phyloP scores from a whole-genome alignment of 2,797 vertebrate species.

The Acanthopagrus latus region DNA sequence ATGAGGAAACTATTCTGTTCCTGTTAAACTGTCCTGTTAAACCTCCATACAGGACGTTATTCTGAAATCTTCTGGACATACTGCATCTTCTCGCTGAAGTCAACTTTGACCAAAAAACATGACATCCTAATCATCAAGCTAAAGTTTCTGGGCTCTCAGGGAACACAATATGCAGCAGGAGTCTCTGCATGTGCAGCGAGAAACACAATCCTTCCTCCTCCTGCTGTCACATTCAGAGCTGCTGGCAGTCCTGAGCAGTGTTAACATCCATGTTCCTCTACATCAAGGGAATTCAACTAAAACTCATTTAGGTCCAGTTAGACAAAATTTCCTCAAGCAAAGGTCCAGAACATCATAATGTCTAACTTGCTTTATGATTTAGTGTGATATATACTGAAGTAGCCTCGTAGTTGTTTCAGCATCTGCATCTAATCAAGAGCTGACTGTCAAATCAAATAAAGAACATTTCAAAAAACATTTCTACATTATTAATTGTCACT shows the following conservation, averaged over 20 bases:
- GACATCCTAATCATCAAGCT: not conserved
- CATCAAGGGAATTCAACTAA: constrained; percentile 23
- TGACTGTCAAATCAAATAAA: too few relatives aligned
- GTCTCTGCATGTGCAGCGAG: constrained; percentile 38
- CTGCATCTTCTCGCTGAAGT: not conserved
- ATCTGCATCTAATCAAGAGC: too few relatives aligned
- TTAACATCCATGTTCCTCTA: constrained; percentile 82
- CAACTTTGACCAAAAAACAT: not conserved
- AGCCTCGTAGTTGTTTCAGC: too few relatives aligned
- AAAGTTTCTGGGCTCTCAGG: not conserved
- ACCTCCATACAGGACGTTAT: constrained; percentile 8
- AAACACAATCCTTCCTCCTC: constrained; percentile 61
- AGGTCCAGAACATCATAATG: too few relatives aligned
- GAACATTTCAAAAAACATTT: too few relatives aligned
- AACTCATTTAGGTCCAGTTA: too few relatives aligned
- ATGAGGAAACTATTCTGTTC: constrained; percentile 51
- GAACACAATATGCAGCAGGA: constrained; percentile 21
- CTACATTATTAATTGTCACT: too few relatives aligned
- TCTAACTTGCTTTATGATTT: too few relatives aligned
- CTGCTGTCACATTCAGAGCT: constrained; percentile 23
- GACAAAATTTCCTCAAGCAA: too few relatives aligned
- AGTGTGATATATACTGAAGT: too few relatives aligned
- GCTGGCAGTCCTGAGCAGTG: constrained; percentile 15
- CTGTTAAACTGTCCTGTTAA: constrained; percentile 23
- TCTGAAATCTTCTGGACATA: constrained; percentile 1